Percentiles rank a stretch among this genome's conserved stretches.
These are phyloP conservation scores for Artemia sp. DNA, from an alignment of 2,888 invertebrate species.

Conservation along the genomic window DNA sequence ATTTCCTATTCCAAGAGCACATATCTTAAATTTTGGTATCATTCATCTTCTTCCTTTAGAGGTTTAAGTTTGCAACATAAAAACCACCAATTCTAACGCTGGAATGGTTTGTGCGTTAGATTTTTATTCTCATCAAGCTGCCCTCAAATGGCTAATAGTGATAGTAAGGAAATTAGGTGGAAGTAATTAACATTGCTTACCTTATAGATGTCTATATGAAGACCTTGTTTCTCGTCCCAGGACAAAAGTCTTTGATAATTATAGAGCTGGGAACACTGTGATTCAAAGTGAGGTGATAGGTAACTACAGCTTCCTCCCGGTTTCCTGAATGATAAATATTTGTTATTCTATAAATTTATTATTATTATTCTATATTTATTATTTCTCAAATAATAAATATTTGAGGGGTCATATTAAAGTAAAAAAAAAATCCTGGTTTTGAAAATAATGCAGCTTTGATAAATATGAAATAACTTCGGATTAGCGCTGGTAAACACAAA, in stretches of 20 bases:
- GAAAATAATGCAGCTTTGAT: background rate
- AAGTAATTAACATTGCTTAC: conserved; percentile 31
- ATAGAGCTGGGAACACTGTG: conserved; percentile 63
- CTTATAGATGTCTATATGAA: conserved; percentile 69
- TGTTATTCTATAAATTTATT: too few species aligned
- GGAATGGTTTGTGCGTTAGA: too few species aligned
- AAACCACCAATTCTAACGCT: too few species aligned
- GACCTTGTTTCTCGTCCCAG: conserved; percentile 59
- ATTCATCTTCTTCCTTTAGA: too few species aligned
- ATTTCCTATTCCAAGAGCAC: too few species aligned
- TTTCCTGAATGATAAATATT: conserved; percentile 16
- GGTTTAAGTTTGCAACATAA: too few species aligned
- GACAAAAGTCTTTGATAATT: conserved; percentile 63
- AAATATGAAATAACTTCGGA: background rate
- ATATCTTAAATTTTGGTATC: too few species aligned
- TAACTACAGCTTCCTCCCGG: conserved; percentile 45
- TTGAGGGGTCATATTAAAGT: background rate
- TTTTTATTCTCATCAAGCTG: too few species aligned
- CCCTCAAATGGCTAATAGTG: too few species aligned
- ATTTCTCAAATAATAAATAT: background rate
- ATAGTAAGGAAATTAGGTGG: too few species aligned
- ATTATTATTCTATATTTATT: too few species aligned
- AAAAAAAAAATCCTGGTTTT: background rate
- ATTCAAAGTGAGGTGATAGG: conserved; percentile 56
- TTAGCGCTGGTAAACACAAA: conserved; percentile 21